Base-by-base conservation (phyloP, 2,113 vertebrate genomes). In the Nannobrachium achirus region DNA sequence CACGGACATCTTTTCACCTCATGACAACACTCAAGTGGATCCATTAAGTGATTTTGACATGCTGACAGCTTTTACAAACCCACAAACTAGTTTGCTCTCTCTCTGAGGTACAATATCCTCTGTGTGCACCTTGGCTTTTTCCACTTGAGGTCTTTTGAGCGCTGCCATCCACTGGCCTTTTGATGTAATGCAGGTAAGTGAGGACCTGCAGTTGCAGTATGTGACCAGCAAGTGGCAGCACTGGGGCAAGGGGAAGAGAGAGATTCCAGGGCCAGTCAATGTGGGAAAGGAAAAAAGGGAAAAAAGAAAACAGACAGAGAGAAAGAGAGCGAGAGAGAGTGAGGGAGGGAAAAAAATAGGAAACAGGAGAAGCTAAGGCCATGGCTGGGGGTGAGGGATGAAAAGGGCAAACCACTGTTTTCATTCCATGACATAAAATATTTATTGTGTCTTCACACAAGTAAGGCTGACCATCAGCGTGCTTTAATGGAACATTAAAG, bases 171-270 rank as follows among this genome's bases (percentile, higher is more conserved):
- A 88, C 88, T 91, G 92, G 85, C 33, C 44, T 33, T 79, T 64
- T 51, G 2, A 49, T 65, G 59, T 65, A 90, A 65, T 86, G 75
- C 88, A 88, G 7, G 20, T 56, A 55, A 75, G 48, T 13, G 63
- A 62, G 48, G 13, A 15, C 6, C 3, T 86, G 89, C 61, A 83
- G 56, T 81, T 55, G 50, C 51, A 38, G 6, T 2, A 41, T 0
- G 49, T 33, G 62, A 52, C 85, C 96, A 95, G 94, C 81, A 84
- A 83, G 93, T 78, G 95, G 95, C 94, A 95, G 93, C 93, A 95
- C 95, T 94, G 93, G 69, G 89, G 89, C 78, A 80, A 76, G 75
- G 25, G 25, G 6, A 60, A 72, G 25, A 89, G 25, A 89, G 78
- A 78, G 71, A 78, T 48, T 75, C 67, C 55, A 74, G 46, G 62